Evolutionary conservation across 2,888 invertebrate species (phyloP).

Genomic region (Thymelicus lineola): DNA sequence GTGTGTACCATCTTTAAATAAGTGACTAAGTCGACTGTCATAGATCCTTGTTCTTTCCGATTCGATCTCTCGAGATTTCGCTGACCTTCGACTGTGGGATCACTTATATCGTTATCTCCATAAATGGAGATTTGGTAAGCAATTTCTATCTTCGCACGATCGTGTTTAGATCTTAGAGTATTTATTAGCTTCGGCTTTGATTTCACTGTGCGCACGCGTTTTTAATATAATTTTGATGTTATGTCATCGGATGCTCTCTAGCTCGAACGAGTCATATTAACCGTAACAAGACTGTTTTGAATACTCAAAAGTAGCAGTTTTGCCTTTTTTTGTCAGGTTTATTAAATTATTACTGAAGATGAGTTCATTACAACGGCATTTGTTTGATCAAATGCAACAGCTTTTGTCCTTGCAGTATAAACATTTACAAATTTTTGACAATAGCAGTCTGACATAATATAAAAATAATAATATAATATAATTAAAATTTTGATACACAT

Average conservation of each 20-base stretch:
- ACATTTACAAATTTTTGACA: background rate
- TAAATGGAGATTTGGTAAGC: slow-evolving; percentile 69
- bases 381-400: slow-evolving; percentile 8
- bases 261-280: slow-evolving; percentile 24
- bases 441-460: background rate
- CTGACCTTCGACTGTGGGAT: slow-evolving; percentile 52
- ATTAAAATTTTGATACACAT: slow-evolving; percentile 1
- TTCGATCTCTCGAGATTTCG: slow-evolving; percentile 31
- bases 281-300: slow-evolving; percentile 45
- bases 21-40: slow-evolving; percentile 43
- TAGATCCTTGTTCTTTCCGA: slow-evolving; percentile 29
- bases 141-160: slow-evolving; percentile 42
- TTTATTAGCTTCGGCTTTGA: slow-evolving; percentile 44
- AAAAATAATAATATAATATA: background rate
- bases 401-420: background rate
- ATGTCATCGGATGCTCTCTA: slow-evolving; percentile 27
- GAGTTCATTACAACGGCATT: slow-evolving; percentile 1
- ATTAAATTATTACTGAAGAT: background rate
- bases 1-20: slow-evolving; percentile 57
- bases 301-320: slow-evolving; percentile 43
- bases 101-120: slow-evolving; percentile 71
- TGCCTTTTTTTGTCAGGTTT: slow-evolving; percentile 32
- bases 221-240: slow-evolving; percentile 27
- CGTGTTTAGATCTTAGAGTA: slow-evolving; percentile 46
- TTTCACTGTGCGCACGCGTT: slow-evolving; percentile 35